Evolutionary conservation across 2,888 invertebrate genomes (phyloP).

Genomic region (Diploptera punctata): DNA sequence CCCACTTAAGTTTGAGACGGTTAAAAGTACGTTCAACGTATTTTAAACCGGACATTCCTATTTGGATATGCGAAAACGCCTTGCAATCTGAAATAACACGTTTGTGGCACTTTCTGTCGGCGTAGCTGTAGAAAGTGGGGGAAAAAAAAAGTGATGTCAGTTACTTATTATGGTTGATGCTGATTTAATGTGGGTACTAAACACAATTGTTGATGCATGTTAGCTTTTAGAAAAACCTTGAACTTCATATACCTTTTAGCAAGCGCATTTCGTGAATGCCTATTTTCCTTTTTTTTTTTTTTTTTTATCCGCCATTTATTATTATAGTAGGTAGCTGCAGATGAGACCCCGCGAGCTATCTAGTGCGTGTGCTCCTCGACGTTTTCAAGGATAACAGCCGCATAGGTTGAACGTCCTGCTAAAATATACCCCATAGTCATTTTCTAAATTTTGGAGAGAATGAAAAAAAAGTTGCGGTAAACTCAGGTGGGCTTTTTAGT

Average conservation of each 20-base stretch:
- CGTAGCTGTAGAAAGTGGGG: background rate
- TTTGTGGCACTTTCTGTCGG: too few species aligned
- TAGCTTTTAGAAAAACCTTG: conserved; percentile 6
- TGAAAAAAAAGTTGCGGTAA: too few species aligned
- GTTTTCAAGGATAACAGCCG: conserved; percentile 9
- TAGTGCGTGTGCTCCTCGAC: conserved; percentile 9
- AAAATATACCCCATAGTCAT: conserved; percentile 14
- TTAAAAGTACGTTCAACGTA: too few species aligned
- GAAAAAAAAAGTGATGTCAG: background rate
- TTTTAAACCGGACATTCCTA: too few species aligned
- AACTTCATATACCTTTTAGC: conserved; percentile 17
- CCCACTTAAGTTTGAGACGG: too few species aligned
- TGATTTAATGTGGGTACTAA: background rate
- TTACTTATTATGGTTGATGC: background rate
- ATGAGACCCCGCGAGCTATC: conserved; percentile 11
- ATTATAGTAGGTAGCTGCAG: background rate
- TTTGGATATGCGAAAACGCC: too few species aligned
- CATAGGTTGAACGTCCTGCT: conserved; percentile 1
- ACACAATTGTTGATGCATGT: background rate
- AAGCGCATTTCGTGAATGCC: conserved; percentile 17
- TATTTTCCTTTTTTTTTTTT: background rate
- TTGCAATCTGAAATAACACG: too few species aligned
- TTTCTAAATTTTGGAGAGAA: background rate
- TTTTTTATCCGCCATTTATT: conserved; percentile 1
- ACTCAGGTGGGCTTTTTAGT: too few species aligned